phyloP scores from a whole-genome alignment of 2,797 vertebrate genomes.

The Ambastaia sidthimunki region DNA sequence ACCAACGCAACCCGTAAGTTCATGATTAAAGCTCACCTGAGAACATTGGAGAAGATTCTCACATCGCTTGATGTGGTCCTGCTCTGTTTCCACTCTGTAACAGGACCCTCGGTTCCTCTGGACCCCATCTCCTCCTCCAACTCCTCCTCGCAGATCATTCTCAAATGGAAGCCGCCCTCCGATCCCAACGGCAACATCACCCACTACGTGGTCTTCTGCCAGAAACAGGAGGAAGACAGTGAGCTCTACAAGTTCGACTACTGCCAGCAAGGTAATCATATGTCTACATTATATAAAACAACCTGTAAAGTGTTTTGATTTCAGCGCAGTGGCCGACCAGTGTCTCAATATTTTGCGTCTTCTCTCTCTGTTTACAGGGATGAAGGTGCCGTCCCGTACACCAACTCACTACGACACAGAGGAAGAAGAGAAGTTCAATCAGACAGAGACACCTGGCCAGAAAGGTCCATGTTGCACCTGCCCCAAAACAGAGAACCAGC shows the following conservation, averaged over 20 bases:
- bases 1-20: slow-evolving; percentile 91
- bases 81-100: background rate
- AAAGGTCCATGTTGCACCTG: slow-evolving; percentile 86
- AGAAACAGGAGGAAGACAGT: slow-evolving; percentile 87
- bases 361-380: slow-evolving; percentile 71
- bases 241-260: slow-evolving; percentile 93
- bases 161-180: slow-evolving; percentile 95
- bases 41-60: background rate
- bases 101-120: slow-evolving; percentile 92
- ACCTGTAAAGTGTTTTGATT: no score
- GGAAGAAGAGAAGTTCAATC: slow-evolving; percentile 81
- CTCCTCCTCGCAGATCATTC: slow-evolving; percentile 92
- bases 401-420: slow-evolving; percentile 77
- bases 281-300: background rate
- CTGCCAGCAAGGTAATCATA: slow-evolving; percentile 95
- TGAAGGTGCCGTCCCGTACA: slow-evolving; percentile 89
- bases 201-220: slow-evolving; percentile 91
- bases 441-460: slow-evolving; percentile 80
- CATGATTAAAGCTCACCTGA: background rate
- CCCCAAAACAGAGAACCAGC: slow-evolving; percentile 92
- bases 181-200: slow-evolving; percentile 97
- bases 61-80: background rate
- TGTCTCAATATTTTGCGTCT: background rate
- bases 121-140: slow-evolving; percentile 94
- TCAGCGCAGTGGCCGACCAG: no score